Conservation (phyloP, 2,888 invertebrate species). For the Hyalella azteca region DNA sequence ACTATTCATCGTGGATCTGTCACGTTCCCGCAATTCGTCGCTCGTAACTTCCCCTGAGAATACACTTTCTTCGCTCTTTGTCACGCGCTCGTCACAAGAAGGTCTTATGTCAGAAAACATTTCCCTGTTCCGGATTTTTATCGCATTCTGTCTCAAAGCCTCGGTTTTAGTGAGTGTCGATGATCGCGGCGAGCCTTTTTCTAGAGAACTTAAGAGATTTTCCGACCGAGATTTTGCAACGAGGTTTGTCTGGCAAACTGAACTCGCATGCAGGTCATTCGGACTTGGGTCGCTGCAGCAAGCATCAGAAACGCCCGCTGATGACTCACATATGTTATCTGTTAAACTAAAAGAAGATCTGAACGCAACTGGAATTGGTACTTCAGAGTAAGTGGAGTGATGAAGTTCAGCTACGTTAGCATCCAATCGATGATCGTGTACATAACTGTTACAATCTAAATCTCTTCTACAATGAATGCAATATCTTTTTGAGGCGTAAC, state of each 20-base stretch:
- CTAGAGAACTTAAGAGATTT: not conserved
- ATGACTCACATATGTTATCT: slow-evolving; percentile 1
- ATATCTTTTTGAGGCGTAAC: slow-evolving; percentile 15
- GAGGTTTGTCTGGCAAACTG: slow-evolving; percentile 23
- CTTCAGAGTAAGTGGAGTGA: slow-evolving; percentile 16
- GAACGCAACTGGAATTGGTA: slow-evolving; percentile 19
- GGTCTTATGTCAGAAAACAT: not conserved
- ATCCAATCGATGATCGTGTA: not conserved
- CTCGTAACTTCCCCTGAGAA: not conserved
- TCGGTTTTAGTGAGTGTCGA: not conserved
- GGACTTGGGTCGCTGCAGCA: slow-evolving; percentile 10
- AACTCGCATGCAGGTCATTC: slow-evolving; percentile 1
- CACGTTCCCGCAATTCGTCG: not conserved
- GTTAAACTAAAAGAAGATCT: slow-evolving; percentile 24
- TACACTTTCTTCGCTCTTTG: not conserved
- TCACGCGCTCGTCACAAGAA: not conserved
- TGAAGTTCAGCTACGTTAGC: not conserved
- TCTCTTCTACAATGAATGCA: slow-evolving; percentile 19
- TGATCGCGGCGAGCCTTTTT: not conserved
- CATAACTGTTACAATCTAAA: not conserved
- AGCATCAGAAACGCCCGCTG: not conserved
- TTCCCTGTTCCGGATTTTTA: not conserved
- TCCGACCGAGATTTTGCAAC: slow-evolving; percentile 10
- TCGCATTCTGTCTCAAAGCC: not conserved
- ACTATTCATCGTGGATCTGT: not conserved